Evolutionary conservation across 2,888 invertebrate species (phyloP).

Genomic region (Criorhina ranunculi): DNA sequence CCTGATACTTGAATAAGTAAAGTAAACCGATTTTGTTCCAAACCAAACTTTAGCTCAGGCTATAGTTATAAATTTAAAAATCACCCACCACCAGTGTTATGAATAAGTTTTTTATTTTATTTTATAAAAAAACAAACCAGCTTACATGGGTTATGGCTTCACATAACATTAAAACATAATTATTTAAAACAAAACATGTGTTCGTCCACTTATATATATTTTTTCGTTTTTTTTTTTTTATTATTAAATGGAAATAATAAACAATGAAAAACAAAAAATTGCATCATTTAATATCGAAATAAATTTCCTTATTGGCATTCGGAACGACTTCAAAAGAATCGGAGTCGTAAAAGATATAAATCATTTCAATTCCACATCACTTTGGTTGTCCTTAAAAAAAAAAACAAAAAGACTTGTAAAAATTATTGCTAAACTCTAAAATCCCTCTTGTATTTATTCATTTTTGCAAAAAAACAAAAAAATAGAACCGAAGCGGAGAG

Average conservation of each 20-base stretch:
- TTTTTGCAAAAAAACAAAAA: conserved; percentile 79
- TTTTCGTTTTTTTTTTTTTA: no score
- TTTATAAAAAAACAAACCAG: conserved; percentile 4
- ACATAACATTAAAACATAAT: conserved; percentile 16
- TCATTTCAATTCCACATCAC: conserved; percentile 57
- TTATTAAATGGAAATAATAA: conserved; percentile 35
- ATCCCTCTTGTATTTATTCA: conserved; percentile 75
- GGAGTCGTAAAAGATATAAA: conserved; percentile 52
- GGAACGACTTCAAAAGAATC: conserved; percentile 43
- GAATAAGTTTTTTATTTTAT: conserved; percentile 31
- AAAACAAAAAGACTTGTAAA: background rate
- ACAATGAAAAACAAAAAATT: conserved; percentile 22
- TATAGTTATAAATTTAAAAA: background rate
- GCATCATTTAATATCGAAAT: conserved; percentile 41
- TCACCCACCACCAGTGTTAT: conserved; percentile 54
- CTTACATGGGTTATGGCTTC: conserved; percentile 60
- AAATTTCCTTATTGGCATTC: conserved; percentile 76
- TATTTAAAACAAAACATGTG: conserved; percentile 51
- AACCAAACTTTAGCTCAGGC: background rate
- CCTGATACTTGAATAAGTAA: no score
- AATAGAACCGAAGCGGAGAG: conserved; percentile 84
- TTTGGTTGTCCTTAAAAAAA: conserved; percentile 62
- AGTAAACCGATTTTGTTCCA: no score
- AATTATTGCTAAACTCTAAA: conserved; percentile 69
- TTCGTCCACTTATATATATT: conserved; percentile 46